phyloP scores from a whole-genome alignment of 2,113 vertebrate genomes.

The Patagioenas fasciata region DNA sequence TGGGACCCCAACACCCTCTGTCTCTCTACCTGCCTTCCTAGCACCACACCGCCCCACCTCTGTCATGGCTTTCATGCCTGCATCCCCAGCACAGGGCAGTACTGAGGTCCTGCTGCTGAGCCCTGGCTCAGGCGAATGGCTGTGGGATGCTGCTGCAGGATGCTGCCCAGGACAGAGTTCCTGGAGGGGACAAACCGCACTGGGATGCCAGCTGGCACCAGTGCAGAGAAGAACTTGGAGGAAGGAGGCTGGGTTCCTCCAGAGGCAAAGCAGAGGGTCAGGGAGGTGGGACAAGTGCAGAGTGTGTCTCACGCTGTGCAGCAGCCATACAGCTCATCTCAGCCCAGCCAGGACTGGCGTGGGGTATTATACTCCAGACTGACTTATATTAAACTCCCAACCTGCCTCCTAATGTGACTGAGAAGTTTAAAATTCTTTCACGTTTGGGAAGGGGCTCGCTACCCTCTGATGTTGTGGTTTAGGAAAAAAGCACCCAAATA shows the following conservation, averaged over 20 bases:
- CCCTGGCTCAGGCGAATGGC: not conserved
- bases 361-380: too few species aligned
- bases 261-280: fast-evolving
- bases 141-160: too few species aligned
- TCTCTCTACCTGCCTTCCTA: not conserved
- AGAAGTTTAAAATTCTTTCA: not conserved
- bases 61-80: fast-evolving
- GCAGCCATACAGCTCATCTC: not conserved
- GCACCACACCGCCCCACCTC: fast-evolving
- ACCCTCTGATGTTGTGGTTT: not conserved
- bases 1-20: not conserved
- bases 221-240: fast-evolving
- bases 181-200: not conserved
- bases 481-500: not conserved
- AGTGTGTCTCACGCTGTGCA: not conserved
- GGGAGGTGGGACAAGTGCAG: not conserved
- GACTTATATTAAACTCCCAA: not conserved
- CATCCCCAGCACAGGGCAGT: not conserved
- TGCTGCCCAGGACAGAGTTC: not conserved
- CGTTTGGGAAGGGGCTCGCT: not conserved
- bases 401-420: not conserved
- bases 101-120: not conserved
- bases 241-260: not conserved
- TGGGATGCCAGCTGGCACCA: not conserved
- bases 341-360: not conserved